Evolutionary conservation across 1,140 invertebrate genomes (phyloP).

Genomic region (Polypedilum vanderplanki): DNA sequence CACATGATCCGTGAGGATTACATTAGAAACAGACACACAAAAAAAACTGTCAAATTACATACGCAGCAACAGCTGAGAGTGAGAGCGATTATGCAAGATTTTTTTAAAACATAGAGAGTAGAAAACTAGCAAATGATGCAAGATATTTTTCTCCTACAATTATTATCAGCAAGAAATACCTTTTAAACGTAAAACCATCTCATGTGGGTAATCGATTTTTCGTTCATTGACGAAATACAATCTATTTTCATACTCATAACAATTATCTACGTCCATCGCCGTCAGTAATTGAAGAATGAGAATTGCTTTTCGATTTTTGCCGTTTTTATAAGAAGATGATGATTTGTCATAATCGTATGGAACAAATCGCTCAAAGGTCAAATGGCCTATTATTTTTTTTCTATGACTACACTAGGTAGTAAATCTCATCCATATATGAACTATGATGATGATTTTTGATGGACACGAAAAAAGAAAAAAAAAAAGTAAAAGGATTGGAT

Average conservation of each 20-base stretch:
- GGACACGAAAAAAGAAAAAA: background rate
- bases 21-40: background rate
- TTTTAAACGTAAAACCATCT: too few relatives aligned
- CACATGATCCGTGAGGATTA: background rate
- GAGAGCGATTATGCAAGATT: background rate
- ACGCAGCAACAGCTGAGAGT: background rate
- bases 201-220: too few relatives aligned
- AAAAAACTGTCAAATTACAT: background rate
- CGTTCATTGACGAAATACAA: background rate
- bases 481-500: slow-evolving; percentile 12
- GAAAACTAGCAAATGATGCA: background rate
- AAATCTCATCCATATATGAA: background rate
- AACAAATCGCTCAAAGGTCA: slow-evolving; percentile 10
- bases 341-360: slow-evolving; percentile 23
- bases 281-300: background rate
- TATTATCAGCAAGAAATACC: background rate
- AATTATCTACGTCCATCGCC: slow-evolving; percentile 10
- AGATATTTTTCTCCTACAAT: background rate
- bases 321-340: background rate
- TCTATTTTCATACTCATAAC: background rate
- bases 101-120: too few relatives aligned
- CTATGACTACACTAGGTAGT: background rate
- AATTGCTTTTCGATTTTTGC: slow-evolving; percentile 13
- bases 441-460: background rate
- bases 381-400: slow-evolving; percentile 14